Conservation (phyloP, 2,113 vertebrate species). For the Crypturellus undulatus region DNA sequence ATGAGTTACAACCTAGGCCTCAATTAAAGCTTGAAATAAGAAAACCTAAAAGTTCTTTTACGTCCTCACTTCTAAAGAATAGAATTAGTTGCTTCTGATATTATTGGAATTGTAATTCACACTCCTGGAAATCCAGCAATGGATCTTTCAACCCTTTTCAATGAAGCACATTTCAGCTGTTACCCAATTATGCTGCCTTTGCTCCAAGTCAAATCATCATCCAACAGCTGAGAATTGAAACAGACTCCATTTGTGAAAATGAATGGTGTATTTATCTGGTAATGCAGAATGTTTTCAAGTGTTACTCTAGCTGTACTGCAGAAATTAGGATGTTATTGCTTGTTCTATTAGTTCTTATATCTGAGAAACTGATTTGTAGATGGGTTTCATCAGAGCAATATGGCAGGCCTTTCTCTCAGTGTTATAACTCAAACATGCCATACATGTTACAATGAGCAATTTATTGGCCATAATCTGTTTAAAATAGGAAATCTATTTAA, state of each 20-base stretch:
- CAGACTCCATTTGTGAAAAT: conserved; percentile 85
- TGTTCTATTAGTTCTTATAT: conserved; percentile 72
- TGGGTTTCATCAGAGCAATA: conserved; percentile 51
- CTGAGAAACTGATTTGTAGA: conserved; percentile 41
- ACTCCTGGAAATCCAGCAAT: conserved; percentile 82
- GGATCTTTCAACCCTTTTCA: conserved; percentile 84
- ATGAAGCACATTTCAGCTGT: conserved; percentile 80
- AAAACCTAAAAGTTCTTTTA: conserved; percentile 84
- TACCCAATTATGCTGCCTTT: conserved; percentile 86
- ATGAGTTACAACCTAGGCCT: conserved; percentile 84
- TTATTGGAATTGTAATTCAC: conserved; percentile 90
- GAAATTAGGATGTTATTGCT: conserved; percentile 72
- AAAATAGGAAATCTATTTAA: conserved; percentile 20
- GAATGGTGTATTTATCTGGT: conserved; percentile 75
- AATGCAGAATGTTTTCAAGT: conserved; percentile 78
- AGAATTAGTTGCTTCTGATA: conserved; percentile 90
- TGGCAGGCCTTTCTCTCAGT: not conserved
- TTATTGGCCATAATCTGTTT: not conserved
- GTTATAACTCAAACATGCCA: not conserved
- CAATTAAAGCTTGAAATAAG: conserved; percentile 85
- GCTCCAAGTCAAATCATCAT: conserved; percentile 85
- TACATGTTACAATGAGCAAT: not conserved
- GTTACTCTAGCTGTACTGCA: conserved; percentile 71
- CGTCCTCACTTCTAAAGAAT: conserved; percentile 85
- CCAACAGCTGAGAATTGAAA: conserved; percentile 85